Evolutionary conservation across 2,888 invertebrate genomes (phyloP), one percentile per base, ranked within the genome.

Genomic region (Eustalomyia histrio): DNA sequence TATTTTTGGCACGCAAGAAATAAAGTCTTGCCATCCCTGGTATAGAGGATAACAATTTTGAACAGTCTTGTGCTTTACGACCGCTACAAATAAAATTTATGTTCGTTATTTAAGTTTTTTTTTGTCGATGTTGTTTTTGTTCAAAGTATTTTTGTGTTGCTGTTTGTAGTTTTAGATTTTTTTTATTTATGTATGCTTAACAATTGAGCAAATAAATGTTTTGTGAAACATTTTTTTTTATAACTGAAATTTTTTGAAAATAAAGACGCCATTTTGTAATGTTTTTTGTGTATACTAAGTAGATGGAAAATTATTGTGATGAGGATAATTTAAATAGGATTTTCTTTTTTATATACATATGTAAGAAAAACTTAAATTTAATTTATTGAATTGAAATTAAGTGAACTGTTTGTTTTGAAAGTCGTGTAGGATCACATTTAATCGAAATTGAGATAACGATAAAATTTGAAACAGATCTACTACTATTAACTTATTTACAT

Each of bases 191-290:
- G 24, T 57, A n/a, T 21, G 57, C 33, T 29, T 18, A 35, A 60
- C 60, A 60, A 60, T 60, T 60, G 58, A 58, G 33, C 58, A 24
- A 14, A 29, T 21, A 24, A 14, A 29, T 21, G 9, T 14, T 24
- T 24, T 7, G 24, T 16, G 8, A 60, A 60, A 60, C 3, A 39
- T 60, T 35, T 33, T 60, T n/a, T 58, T 60, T 47, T 47, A 16
- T 16, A 58, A 33, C 55, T 55, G n/a, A 14, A 58, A 16, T 33
- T 33, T 7, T n/a, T 55, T 24, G 9, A 33, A 16, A n/a, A 24
- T 2, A 50, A 52, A 9, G 67, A 55, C 67, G 67, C 67, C 67
- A 67, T 67, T 67, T 67, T 67, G 67, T 67, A 10, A 17, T 16
- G 33, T 35, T 53, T 64, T n/a, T 24, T 50, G 12, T 12, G 29